Base-by-base conservation (phyloP, 1,140 invertebrate species). In the Globodera rostochiensis region DNA sequence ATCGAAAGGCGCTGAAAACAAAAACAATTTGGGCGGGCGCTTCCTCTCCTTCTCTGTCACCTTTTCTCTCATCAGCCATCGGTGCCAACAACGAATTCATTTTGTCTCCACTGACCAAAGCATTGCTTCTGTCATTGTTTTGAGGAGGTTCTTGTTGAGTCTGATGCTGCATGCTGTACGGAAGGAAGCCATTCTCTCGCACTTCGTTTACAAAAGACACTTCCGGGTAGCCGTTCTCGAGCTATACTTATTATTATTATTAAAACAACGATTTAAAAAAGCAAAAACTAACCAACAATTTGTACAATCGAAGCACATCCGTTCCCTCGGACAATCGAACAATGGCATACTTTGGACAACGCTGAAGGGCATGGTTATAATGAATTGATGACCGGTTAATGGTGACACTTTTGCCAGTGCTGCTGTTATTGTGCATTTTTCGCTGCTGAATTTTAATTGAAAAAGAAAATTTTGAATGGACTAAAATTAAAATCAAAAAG, bases 201-300 rank as follows among this genome's bases (percentile, higher is more conserved):
- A 83, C 69, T 85, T 83, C 82, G 73, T 83, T 83, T n/a, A 83
- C 82, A 70, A 83, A 83, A 36, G 82, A 84, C n/a, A 83, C 82
- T 57, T 83, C 82, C 9, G 76, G 60, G 50, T 80, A 83, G 8
- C 82, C 82, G 74, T 85, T 80, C 45, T 86, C 84, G 57, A 83
- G 50, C 82, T 83, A 21, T 21, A 83, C 79, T n/a, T 45, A 3
- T 5, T 25, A n/a, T 15, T 25, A 80, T 19, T 19, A 19, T 19
- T 5, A 36, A 15, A 36, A 8, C 8, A 69, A 71, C 50, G 60
- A 70, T 73, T 45, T 53, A 45, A 67, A 53, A 78, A 36, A 36
- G 36, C 36, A 47, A 45, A 77, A 67, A 70, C 81, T n/a, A 67
- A 83, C 82, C 83, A 83, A 66, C 15, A 83, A 70, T 85, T 83